Base-by-base conservation (phyloP, 2,888 invertebrate genomes). In the Pyralis farinalis region DNA sequence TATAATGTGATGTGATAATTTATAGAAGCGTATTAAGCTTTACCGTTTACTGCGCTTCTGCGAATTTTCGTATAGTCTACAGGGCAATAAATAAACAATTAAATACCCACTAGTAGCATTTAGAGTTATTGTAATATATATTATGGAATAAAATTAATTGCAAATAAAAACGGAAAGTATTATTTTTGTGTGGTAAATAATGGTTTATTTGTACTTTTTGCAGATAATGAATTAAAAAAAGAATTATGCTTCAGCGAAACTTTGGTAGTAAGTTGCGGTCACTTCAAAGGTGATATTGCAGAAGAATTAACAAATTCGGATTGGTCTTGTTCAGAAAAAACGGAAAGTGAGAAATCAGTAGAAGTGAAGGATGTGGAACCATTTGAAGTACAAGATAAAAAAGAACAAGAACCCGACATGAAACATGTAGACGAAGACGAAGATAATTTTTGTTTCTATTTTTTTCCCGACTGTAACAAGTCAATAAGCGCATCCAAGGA, bases 161-260 rank as follows among this genome's bases (percentile, higher is more conserved):
- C n/a, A n/a, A n/a, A n/a, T n/a, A n/a, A n/a, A n/a, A n/a, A n/a
- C n/a, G n/a, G n/a, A n/a, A n/a, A n/a, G n/a, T n/a, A n/a, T n/a
- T n/a, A n/a, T n/a, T n/a, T n/a, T n/a, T n/a, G n/a, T n/a, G n/a
- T n/a, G n/a, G n/a, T n/a, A n/a, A n/a, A n/a, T 4, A 16, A 16
- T 16, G 16, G 4, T 3, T 4, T 3, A 16, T 16, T 16, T 16
- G 16, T 16, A 3, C 4, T 2, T 16, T 16, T 16, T 35, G 10
- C 20, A 91, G 91, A 91, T 60, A 80, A 88, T 30, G 61, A 69
- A 22, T 50, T 89, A 21, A 90, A 90, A 54, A 66, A 83, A 49
- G 69, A 86, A 48, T 51, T 92, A 52, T 81, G 89, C 53, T 92
- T 92, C 59, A 80, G 81, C 12, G 92, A 92, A 71, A 82, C 84